Percentiles rank a stretch among this genome's conserved stretches.
Conservation (phyloP, 2,113 vertebrate species). For the Lontra canadensis region DNA sequence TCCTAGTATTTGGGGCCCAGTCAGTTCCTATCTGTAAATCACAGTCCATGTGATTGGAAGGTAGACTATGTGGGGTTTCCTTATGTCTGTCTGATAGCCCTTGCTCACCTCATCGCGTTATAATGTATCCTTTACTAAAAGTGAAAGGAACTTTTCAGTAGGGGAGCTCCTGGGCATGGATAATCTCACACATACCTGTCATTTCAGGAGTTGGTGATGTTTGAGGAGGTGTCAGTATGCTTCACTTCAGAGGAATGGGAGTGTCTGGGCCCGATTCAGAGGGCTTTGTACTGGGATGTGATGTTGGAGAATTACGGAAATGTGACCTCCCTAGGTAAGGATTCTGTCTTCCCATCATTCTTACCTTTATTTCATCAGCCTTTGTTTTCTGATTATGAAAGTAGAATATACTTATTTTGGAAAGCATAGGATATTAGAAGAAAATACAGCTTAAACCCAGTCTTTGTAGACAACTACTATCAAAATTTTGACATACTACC, state of each 20-base stretch:
- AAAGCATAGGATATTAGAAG: constrained; percentile 28
- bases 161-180: not conserved
- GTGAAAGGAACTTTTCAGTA: not conserved
- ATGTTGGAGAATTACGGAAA: constrained; percentile 77
- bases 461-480: not conserved
- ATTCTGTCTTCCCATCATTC: not conserved
- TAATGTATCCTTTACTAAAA: not conserved
- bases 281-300: constrained; percentile 77
- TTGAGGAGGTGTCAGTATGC: constrained; percentile 75
- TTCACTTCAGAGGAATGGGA: constrained; percentile 76
- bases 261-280: constrained; percentile 68
- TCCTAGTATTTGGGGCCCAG: not conserved
- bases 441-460: not conserved
- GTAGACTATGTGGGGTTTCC: not conserved
- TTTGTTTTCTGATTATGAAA: constrained; percentile 1
- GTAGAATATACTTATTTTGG: not conserved
- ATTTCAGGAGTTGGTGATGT: constrained; percentile 75
- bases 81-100: not conserved
- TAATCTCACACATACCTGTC: not conserved
- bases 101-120: not conserved
- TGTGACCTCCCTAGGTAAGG: constrained; percentile 72
- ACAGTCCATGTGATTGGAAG: not conserved
- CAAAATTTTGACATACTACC: not conserved
- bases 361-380: not conserved
- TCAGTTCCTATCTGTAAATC: not conserved